Conservation (phyloP, 2,888 invertebrate genomes). For the Adelphocoris suturalis region DNA sequence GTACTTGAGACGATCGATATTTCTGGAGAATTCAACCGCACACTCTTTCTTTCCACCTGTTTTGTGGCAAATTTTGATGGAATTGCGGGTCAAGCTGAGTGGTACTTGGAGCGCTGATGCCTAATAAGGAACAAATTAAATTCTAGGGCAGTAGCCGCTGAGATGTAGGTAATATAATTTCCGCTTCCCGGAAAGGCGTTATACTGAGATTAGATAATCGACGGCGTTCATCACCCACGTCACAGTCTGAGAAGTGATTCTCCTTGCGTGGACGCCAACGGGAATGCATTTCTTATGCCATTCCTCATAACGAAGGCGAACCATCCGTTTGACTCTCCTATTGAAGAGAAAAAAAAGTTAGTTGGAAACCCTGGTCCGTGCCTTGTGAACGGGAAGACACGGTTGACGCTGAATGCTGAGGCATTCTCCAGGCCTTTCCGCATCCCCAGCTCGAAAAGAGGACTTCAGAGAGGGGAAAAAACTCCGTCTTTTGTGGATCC, state of each 20-base stretch:
- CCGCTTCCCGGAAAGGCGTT: too few species aligned
- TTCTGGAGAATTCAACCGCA: too few species aligned
- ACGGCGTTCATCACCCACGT: background rate
- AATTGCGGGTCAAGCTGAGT: too few species aligned
- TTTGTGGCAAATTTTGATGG: too few species aligned
- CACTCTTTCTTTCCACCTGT: too few species aligned
- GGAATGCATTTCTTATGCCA: background rate
- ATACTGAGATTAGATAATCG: background rate
- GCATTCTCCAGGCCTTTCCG: conserved; percentile 17
- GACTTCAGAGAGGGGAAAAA: conserved; percentile 7
- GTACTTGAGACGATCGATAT: too few species aligned
- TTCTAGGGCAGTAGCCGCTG: too few species aligned
- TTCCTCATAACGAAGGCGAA: conserved; percentile 3
- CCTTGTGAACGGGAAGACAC: conserved; percentile 18
- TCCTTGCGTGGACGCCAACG: background rate
- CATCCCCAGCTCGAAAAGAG: conserved; percentile 5
- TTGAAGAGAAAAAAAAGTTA: conserved; percentile 19
- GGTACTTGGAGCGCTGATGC: too few species aligned
- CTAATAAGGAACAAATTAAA: too few species aligned
- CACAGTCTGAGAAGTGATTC: background rate
- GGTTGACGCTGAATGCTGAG: conserved; percentile 24
- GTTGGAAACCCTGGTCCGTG: conserved; percentile 1
- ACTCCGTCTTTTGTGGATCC: conserved; percentile 40
- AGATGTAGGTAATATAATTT: too few species aligned
- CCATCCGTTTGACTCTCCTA: conserved; percentile 27